These are phyloP conservation scores for Oryzias celebensis DNA, from an alignment of 2,113 vertebrate genomes.

Conservation along the genomic window DNA sequence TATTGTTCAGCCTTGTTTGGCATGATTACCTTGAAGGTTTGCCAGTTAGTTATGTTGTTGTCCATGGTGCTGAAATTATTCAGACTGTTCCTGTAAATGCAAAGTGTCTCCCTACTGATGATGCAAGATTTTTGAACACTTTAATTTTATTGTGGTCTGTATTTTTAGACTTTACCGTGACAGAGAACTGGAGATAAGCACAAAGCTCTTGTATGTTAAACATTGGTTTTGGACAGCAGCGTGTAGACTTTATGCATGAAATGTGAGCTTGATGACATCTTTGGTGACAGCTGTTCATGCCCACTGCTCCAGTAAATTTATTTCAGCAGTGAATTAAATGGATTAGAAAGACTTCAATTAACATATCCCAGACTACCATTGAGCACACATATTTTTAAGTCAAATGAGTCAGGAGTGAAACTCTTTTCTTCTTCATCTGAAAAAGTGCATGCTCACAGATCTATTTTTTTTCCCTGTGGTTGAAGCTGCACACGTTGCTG, in stretches of 20 bases:
- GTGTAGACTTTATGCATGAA: slow-evolving; percentile 10
- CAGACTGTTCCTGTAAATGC: too few species aligned
- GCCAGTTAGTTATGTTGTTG: slow-evolving; percentile 7
- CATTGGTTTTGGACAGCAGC: neutral
- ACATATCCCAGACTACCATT: slow-evolving; percentile 47
- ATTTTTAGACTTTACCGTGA: neutral
- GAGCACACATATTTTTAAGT: slow-evolving; percentile 36
- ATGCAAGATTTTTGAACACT: neutral
- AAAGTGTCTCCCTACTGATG: slow-evolving; percentile 7
- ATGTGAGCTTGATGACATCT: slow-evolving; percentile 47
- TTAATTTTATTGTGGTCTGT: neutral
- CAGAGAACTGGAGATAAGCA: too few species aligned
- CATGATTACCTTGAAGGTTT: too few species aligned
- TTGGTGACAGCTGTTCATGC: slow-evolving; percentile 53
- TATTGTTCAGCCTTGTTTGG: too few species aligned
- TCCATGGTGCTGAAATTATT: slow-evolving; percentile 22
- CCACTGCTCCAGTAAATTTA: slow-evolving; percentile 56
- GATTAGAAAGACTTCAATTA: slow-evolving; percentile 56
- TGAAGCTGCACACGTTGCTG: neutral
- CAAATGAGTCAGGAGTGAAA: slow-evolving; percentile 25
- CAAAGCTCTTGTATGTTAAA: slow-evolving; percentile 6
- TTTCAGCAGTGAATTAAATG: slow-evolving; percentile 62
- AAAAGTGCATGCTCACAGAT: too few species aligned
- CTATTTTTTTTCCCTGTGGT: too few species aligned
- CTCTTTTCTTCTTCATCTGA: neutral